Conservation (phyloP, 2,113 vertebrate genomes). For the Leptosomus discolor region DNA sequence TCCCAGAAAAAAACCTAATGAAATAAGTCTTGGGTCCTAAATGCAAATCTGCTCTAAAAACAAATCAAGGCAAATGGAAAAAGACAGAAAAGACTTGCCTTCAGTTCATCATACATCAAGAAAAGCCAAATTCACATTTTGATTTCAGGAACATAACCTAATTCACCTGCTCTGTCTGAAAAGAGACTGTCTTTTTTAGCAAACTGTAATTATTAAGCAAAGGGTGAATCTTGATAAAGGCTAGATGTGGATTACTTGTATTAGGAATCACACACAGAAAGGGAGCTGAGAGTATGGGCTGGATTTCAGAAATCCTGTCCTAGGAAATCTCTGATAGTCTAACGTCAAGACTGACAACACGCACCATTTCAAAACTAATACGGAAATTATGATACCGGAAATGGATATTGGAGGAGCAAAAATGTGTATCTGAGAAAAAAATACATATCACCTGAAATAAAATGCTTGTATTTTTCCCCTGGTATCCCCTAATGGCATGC, state of each 20-base stretch:
- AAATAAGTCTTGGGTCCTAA: not conserved
- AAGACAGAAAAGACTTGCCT: not conserved
- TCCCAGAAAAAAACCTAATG: not conserved
- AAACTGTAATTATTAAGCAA: not conserved
- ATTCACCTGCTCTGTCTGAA: not conserved
- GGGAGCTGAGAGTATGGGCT: not conserved
- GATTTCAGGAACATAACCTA: not conserved
- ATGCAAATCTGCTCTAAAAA: not conserved
- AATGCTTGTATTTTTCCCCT: not conserved
- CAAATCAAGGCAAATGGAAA: not conserved
- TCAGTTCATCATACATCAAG: not conserved
- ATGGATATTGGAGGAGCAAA: not conserved
- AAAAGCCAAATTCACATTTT: not conserved
- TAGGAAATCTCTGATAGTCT: not conserved
- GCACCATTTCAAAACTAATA: not conserved
- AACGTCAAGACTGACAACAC: not conserved
- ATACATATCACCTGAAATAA: not conserved
- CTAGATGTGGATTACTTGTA: not conserved
- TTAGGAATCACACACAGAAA: not conserved
- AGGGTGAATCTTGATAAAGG: not conserved
- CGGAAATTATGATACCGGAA: not conserved
- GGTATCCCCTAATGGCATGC: not conserved
- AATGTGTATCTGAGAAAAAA: not conserved
- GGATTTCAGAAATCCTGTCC: not conserved
- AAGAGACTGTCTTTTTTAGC: not conserved